Percentiles rank a stretch among this genome's conserved stretches.
phyloP scores from a whole-genome alignment of 2,797 vertebrate genomes.

The Eidolon dupreanum region DNA sequence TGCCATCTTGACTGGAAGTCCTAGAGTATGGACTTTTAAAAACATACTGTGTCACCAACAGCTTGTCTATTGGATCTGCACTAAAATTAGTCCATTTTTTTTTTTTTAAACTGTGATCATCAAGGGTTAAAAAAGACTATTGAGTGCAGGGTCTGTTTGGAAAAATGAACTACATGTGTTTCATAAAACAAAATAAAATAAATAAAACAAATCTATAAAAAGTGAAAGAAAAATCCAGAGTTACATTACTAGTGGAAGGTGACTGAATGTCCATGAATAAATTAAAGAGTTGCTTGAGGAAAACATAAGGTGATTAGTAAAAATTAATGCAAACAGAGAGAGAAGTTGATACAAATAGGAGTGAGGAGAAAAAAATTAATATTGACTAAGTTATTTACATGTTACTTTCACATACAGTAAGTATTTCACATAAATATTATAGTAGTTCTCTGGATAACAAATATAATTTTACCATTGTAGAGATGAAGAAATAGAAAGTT shows the following conservation, averaged over 20 bases:
- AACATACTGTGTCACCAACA: not conserved
- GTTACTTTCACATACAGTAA: not conserved
- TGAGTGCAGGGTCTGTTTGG: rapidly evolving
- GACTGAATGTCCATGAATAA: not conserved
- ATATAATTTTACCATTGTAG: not conserved
- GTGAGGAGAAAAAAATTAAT: not conserved
- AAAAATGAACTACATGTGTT: not conserved
- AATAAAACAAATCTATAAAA: not conserved
- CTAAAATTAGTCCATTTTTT: not conserved
- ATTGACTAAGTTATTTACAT: not conserved
- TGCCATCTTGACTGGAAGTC: too few relatives aligned
- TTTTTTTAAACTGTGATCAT: not conserved
- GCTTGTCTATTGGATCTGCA: not conserved
- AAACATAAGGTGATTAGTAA: not conserved
- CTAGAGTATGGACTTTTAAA: not conserved
- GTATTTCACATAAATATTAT: not conserved
- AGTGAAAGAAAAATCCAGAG: not conserved
- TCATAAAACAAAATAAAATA: not conserved
- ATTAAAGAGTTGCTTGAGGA: not conserved
- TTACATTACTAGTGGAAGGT: not conserved
- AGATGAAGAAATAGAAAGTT: not conserved
- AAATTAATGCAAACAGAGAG: not conserved
- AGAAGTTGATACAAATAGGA: not conserved
- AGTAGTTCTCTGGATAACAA: not conserved
- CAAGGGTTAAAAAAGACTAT: not conserved